Evolutionary conservation across 2,113 vertebrate genomes (phyloP), one percentile per base, ranked within the genome.

Genomic region (Austrofundulus limnaeus): DNA sequence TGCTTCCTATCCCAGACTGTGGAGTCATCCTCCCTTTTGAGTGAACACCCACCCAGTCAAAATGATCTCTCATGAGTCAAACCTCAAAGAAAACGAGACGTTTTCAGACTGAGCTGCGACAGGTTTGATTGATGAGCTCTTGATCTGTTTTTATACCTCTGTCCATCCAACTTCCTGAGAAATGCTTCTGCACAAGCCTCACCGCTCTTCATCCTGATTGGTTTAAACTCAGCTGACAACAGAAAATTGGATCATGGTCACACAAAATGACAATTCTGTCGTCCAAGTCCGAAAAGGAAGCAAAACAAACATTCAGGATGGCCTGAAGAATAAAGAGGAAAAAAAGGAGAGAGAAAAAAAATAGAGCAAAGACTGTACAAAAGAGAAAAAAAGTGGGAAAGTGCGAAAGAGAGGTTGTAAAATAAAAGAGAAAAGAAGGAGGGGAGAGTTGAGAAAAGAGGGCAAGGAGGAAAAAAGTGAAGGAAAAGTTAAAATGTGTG

Each of bases 401-500:
- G 67, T 64, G 66, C 25, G 52, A 56, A 51, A 51, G 62, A 54
- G 51, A 25, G 55, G 58, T 69, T 48, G 47, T 61, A 67, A 81
- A 83, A 47, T 38, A 9, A 45, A 52, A 20, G 55, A 37, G 24
- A 60, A 50, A 50, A 39, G 55, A 61, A 70, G 47, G 51, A 64
- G 64, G 61, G 61, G 58, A 79, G 75, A 61, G 56, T 42, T 71
- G 62, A 63, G 12, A 46, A 38, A 55, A 57, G 67, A 53, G 51
- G 46, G 45, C 46, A 9, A 55, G 28, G 42, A 61, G 24, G 0
- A 41, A 58, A 23, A 45, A 16, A 68, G 77, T 74, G 75, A 77
- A 67, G 17, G 49, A 71, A 80, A 66, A 77, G 71, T 77, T 79
- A 80, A 85, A 78, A 85, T 45, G 75, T 80, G 78, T 77, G 85